Conservation (phyloP, 2,797 vertebrate genomes). For the Neosalanx taihuensis region DNA sequence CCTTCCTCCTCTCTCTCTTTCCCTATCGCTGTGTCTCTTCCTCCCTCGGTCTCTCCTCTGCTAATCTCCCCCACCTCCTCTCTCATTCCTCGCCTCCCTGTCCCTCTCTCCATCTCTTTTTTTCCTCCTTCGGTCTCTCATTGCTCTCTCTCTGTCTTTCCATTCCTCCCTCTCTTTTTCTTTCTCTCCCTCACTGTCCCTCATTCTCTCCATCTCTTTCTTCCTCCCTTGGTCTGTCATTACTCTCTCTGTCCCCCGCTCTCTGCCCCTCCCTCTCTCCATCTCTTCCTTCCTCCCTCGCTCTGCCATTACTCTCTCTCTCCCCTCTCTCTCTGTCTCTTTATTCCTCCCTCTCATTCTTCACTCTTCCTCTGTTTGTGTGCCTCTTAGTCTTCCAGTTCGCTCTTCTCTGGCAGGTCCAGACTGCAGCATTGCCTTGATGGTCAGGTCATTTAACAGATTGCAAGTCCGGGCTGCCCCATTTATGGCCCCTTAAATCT, state of each 20-base stretch:
- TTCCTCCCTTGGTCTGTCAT: conserved; percentile 6
- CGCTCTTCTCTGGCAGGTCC: conserved; percentile 12
- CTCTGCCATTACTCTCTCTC: not conserved
- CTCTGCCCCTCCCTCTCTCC: not conserved
- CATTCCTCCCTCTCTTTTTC: not conserved
- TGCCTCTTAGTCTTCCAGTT: not conserved
- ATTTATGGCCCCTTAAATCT: conserved; percentile 61
- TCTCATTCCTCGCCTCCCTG: not conserved
- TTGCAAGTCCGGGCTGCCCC: conserved; percentile 48
- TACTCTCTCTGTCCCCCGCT: not conserved
- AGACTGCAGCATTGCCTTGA: conserved; percentile 47
- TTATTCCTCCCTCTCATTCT: conserved; percentile 1
- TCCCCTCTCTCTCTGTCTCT: not conserved
- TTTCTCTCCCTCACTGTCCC: not conserved
- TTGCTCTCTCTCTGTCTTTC: not conserved
- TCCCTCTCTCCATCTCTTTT: not conserved
- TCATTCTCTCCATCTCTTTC: conserved; percentile 10
- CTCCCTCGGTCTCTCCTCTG: not conserved
- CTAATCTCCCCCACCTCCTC: not conserved
- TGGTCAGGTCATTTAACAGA: conserved; percentile 64
- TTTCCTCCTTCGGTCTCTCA: not conserved
- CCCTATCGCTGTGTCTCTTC: not conserved
- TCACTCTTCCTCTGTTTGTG: not conserved
- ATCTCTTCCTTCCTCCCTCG: not conserved
- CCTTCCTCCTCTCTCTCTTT: not conserved